These are phyloP conservation scores for Heliocidaris tuberculata DNA, from an alignment of 35 echinoderm and acorn worm species.

Conservation along the genomic window DNA sequence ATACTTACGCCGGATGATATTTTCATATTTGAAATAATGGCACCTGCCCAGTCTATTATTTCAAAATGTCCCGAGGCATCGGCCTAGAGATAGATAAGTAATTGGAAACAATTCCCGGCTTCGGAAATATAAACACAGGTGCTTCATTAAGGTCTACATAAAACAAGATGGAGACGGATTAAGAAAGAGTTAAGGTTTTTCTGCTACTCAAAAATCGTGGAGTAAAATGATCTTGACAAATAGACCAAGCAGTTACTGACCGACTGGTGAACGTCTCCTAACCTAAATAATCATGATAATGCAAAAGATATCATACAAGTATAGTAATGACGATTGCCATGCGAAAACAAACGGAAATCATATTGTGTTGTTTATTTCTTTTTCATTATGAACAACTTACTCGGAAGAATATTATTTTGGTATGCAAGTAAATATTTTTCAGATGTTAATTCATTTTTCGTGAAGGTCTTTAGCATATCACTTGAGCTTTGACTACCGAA, in stretches of 20 bases:
- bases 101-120: constrained; percentile 36
- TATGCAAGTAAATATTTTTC: too few relatives aligned
- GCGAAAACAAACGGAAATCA: too few relatives aligned
- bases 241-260: not conserved
- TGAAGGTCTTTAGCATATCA: too few relatives aligned
- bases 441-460: too few relatives aligned
- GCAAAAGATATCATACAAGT: not conserved
- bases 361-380: too few relatives aligned
- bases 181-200: not conserved
- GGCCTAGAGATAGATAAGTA: constrained; percentile 42
- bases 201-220: not conserved
- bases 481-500: too few relatives aligned
- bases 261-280: not conserved
- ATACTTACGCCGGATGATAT: not conserved
- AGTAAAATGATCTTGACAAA: not conserved
- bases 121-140: constrained; percentile 36
- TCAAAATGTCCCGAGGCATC: not conserved
- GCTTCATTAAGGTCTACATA: not conserved
- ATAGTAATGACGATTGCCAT: too few relatives aligned
- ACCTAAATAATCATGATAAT: not conserved
- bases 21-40: constrained; percentile 7
- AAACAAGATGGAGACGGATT: not conserved
- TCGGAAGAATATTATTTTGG: too few relatives aligned
- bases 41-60: constrained; percentile 31
- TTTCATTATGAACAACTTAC: too few relatives aligned